phyloP scores from a whole-genome alignment of 2,113 vertebrate species.

The western clawed frog (Xenopus tropicalis) region UCB_Xtro_10.0 CM004448.2:57583001-57583500 shows the following conservation, averaged over 20 bases:
- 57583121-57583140: constrained; percentile 15
- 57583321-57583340: constrained; percentile 61
- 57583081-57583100: no score
- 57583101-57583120: neutral
- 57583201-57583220: constrained; percentile 57
- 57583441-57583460: constrained; percentile 64
- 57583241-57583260: constrained; percentile 63
- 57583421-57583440: constrained; percentile 58
- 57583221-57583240: constrained; percentile 65
- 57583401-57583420: constrained; percentile 63
- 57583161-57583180: constrained; percentile 37
- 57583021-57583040: no score
- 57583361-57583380: constrained; percentile 60
- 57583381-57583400: constrained; percentile 64
- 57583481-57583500: constrained; percentile 63
- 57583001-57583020: no score
- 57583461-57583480: constrained; percentile 55
- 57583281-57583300: constrained; percentile 64
- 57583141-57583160: constrained; percentile 23
- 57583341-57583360: constrained; percentile 60
- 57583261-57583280: constrained; percentile 56
- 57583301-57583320: constrained; percentile 65
- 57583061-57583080: no score
- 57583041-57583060: no score
- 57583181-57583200: constrained; percentile 63